Base-by-base conservation (phyloP, 2,113 vertebrate genomes). In the Oreochromis tanganicae region DNA sequence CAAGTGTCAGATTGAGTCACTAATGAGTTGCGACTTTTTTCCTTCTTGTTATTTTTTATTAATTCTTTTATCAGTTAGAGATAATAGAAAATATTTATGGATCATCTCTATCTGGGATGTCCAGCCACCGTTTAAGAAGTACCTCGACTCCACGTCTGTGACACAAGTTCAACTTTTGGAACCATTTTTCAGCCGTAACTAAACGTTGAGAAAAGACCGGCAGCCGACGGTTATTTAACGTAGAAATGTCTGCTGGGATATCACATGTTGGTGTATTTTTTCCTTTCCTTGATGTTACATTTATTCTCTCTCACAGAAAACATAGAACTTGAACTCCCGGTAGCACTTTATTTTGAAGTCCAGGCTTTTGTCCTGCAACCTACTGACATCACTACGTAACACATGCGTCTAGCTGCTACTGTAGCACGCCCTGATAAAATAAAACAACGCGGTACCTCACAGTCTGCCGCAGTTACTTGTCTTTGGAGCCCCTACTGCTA, bases 211-310 rank as follows among this genome's bases (percentile, higher is more conserved):
- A 14, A 68, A 41, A 68, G 36, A 41, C 36, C 36, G 1, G 0
- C 63, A 36, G 32, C 5, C 0, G 10, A 3, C 0, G 8, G 68
- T 46, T 73, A 29, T 46, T 46, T 1, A 46, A 2, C 5, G 0
- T 48, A 17, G 14, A 75, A 75, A 48, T 75, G 71, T 19, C 41
- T 75, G 41, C 43, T 75, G 2, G 43, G 71, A 75, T 75, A 29
- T 29, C 43, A 29, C 41, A 29, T 29, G 24, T 29, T 75, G 41
- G 68, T 29, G 38, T 27, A 17, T 73, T 27, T 0, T 46, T 46
- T 73, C 41, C 5, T 46, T 46, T 73, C 21, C 21, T 27, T 46
- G 61, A 66, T n/a, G 68, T 46, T 27, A 10, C 2, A 71, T 43
- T 43, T 71, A 43, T 73, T 46, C 68, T 73, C 68, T 17, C 21